A percentile compares a stretch with the other conserved stretches of the same genome.
Evolutionary conservation across 2,113 vertebrate species (phyloP).

Genomic region (Oreocharis arfaki): DNA sequence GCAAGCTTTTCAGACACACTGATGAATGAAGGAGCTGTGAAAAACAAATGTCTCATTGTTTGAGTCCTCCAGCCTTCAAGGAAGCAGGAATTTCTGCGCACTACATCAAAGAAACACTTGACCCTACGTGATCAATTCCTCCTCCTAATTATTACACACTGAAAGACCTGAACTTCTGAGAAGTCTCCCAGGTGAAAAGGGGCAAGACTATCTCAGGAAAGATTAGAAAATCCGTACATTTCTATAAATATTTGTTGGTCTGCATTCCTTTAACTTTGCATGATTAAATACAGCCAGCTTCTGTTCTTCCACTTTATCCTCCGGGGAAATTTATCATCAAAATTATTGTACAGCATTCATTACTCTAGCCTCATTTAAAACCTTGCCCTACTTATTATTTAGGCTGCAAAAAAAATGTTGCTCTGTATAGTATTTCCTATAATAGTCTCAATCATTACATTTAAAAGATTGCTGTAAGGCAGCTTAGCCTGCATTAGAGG

Average conservation of each 20-base stretch:
- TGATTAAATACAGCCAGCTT: constrained; percentile 60
- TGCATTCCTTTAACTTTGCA: constrained; percentile 47
- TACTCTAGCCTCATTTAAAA: constrained; percentile 65
- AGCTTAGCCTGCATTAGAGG: constrained; percentile 46
- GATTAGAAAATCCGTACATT: not conserved
- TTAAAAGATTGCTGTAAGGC: constrained; percentile 60
- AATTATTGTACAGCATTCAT: constrained; percentile 64
- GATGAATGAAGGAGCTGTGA: not conserved
- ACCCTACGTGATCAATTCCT: constrained; percentile 15
- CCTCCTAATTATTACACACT: not conserved
- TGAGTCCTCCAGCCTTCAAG: not conserved
- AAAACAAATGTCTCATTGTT: constrained; percentile 22
- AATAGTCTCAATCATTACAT: constrained; percentile 62
- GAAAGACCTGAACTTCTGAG: not conserved
- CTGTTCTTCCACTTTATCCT: constrained; percentile 59
- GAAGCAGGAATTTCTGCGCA: not conserved
- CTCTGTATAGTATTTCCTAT: constrained; percentile 57
- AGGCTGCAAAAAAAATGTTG: constrained; percentile 31
- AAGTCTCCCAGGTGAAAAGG: constrained; percentile 11
- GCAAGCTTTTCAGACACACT: not conserved
- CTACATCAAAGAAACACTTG: constrained; percentile 33
- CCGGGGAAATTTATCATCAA: constrained; percentile 60
- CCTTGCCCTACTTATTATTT: constrained; percentile 68
- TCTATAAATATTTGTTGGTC: constrained; percentile 45
- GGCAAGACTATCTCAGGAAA: not conserved